phyloP scores from a whole-genome alignment of 2,888 invertebrate species.

The Drosophila ustulata region DNA sequence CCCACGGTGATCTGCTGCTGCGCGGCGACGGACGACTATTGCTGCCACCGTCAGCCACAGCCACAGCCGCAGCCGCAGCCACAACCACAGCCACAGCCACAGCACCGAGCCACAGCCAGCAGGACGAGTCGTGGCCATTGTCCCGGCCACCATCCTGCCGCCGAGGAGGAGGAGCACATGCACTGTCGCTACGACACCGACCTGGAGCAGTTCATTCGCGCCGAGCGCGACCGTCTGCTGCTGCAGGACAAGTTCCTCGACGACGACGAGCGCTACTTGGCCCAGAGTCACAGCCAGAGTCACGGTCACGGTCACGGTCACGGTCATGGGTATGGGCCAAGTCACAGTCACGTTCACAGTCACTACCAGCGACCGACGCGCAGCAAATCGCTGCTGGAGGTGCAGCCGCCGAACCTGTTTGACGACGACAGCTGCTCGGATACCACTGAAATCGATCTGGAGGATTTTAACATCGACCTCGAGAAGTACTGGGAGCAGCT shows the following conservation, averaged over 20 bases:
- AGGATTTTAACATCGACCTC: constrained; percentile 85
- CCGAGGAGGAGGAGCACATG: constrained; percentile 83
- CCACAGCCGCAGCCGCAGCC: constrained; percentile 71
- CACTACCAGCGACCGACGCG: constrained; percentile 76
- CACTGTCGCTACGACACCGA: constrained; percentile 83
- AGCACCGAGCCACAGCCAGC: constrained; percentile 13
- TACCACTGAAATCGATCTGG: constrained; percentile 84
- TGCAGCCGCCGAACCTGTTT: constrained; percentile 83
- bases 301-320: constrained; percentile 44
- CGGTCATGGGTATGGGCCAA: constrained; percentile 42
- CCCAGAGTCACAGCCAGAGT: constrained; percentile 57
- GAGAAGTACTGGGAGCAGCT: constrained; percentile 85
- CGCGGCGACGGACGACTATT: constrained; percentile 83
- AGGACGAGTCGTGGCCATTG: constrained; percentile 64
- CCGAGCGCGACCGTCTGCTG: constrained; percentile 83
- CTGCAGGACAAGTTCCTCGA: constrained; percentile 84
- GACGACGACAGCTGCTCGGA: constrained; percentile 84
- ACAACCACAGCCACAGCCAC: constrained; percentile 62
- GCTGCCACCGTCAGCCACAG: constrained; percentile 82
- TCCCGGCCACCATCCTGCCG: constrained; percentile 82
- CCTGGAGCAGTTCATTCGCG: constrained; percentile 83
- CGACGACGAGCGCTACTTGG: constrained; percentile 83
- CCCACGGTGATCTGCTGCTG: constrained; percentile 81
- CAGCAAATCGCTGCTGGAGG: constrained; percentile 84
- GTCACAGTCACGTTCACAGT: constrained; percentile 38